Percentiles rank a stretch among this genome's conserved stretches.
phyloP scores from a whole-genome alignment of 2,888 invertebrate genomes.

The Parnassius mnemosyne region DNA sequence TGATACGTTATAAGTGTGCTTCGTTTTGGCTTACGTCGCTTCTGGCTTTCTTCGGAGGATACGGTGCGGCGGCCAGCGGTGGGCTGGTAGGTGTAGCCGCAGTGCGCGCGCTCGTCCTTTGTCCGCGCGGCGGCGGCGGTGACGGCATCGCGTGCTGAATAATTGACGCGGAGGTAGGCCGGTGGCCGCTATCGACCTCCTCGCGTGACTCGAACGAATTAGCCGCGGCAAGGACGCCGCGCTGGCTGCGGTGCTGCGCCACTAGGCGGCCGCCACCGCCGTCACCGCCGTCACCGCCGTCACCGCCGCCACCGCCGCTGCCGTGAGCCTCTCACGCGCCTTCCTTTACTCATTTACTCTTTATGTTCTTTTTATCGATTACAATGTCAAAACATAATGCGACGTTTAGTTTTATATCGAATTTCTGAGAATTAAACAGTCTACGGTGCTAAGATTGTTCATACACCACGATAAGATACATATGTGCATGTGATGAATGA shows the following conservation, averaged over 20 bases:
- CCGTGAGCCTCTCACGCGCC: conserved; percentile 32
- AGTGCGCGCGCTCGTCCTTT: conserved; percentile 55
- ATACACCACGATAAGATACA: too few species aligned
- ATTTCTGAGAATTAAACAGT: too few species aligned
- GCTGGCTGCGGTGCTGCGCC: conserved; percentile 69
- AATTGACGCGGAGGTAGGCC: conserved; percentile 73
- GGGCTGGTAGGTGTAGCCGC: conserved; percentile 65
- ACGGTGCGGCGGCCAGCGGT: conserved; percentile 52
- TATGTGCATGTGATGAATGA: too few species aligned
- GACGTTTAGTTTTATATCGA: background rate
- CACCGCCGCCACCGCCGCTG: conserved; percentile 29
- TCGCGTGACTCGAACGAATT: conserved; percentile 72
- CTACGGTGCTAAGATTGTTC: too few species aligned
- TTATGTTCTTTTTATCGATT: conserved; percentile 28
- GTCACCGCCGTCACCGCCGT: conserved; percentile 22
- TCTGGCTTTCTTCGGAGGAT: conserved; percentile 41
- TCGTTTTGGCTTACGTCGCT: conserved; percentile 47
- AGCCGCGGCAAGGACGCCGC: conserved; percentile 73
- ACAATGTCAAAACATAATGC: conserved; percentile 1
- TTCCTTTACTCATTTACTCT: conserved; percentile 40
- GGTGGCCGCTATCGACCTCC: conserved; percentile 78
- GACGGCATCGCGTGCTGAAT: conserved; percentile 69
- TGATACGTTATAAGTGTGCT: conserved; percentile 57
- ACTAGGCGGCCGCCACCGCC: conserved; percentile 48
- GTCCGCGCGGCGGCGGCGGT: conserved; percentile 59